Evolutionary conservation across 2,888 invertebrate species (phyloP).

Genomic region (Patella caerulea): DNA sequence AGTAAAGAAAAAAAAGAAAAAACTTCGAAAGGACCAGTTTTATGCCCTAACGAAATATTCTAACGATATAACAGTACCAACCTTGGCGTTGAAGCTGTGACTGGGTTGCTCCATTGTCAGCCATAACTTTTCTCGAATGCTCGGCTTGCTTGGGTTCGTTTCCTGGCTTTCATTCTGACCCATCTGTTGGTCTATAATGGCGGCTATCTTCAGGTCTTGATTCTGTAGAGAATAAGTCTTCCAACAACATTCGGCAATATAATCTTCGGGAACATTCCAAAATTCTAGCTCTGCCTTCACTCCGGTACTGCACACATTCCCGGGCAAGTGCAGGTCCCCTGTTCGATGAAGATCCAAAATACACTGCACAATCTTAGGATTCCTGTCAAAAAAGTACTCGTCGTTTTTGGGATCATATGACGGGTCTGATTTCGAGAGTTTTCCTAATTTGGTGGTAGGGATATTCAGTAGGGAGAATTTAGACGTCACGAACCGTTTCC

Average conservation of each 20-base stretch:
- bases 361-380: constrained; percentile 43
- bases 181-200: constrained; percentile 26
- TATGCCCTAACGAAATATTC: too few relatives aligned
- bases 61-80: neutral
- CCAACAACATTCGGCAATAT: constrained; percentile 53
- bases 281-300: constrained; percentile 51
- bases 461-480: constrained; percentile 29
- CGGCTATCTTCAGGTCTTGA: constrained; percentile 24
- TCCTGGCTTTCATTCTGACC: constrained; percentile 16
- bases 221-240: constrained; percentile 9
- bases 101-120: constrained; percentile 24
- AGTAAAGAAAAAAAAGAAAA: too few relatives aligned
- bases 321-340: constrained; percentile 53
- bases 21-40: too few relatives aligned
- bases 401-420: constrained; percentile 23
- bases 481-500: constrained; percentile 36
- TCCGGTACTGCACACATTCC: constrained; percentile 52
- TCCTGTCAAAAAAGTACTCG: constrained; percentile 52
- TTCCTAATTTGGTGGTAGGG: constrained; percentile 38
- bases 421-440: constrained; percentile 26
- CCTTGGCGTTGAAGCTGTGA: constrained; percentile 25
- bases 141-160: neutral
- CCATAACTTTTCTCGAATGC: constrained; percentile 17
- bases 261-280: constrained; percentile 51
- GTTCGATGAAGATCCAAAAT: constrained; percentile 50